Evolutionary conservation across 2,113 vertebrate genomes (phyloP).

Genomic region (Eudyptes chrysolophus): DNA sequence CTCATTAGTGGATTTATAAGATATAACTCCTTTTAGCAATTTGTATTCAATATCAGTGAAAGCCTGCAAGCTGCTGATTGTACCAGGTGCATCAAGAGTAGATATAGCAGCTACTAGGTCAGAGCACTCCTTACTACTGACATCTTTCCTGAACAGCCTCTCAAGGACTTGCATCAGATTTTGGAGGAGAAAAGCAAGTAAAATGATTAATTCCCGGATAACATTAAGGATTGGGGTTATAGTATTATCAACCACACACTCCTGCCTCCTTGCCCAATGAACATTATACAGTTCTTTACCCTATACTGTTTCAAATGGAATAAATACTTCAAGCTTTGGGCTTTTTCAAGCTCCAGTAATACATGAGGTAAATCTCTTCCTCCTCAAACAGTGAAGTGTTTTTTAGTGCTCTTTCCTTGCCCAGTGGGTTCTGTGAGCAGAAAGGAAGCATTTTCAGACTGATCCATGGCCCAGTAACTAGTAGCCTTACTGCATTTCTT

Average conservation of each 20-base stretch:
- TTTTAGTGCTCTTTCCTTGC: not conserved
- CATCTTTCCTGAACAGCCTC: not conserved
- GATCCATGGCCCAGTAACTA: not conserved
- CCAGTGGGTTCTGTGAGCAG: not conserved
- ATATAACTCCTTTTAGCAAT: not conserved
- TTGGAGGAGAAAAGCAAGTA: not conserved
- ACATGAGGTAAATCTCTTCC: not conserved
- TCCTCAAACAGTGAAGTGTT: not conserved
- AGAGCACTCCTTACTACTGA: not conserved
- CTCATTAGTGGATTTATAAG: not conserved
- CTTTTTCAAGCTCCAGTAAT: not conserved
- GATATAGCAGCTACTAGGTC: not conserved
- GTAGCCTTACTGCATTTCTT: not conserved
- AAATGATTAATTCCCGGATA: not conserved
- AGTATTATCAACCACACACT: not conserved
- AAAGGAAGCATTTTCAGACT: not conserved
- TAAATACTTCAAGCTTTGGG: not conserved
- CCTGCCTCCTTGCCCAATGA: not conserved
- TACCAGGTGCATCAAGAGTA: not conserved
- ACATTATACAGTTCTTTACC: not conserved
- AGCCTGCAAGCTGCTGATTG: not conserved
- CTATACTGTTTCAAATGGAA: not conserved
- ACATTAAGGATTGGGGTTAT: not conserved
- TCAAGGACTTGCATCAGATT: not conserved
- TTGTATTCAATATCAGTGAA: not conserved